Percentiles rank a stretch among this genome's conserved stretches.
These are phyloP conservation scores for Disparrhopalites patrizii DNA, from an alignment of 2,888 invertebrate genomes.

Conservation along the genomic window DNA sequence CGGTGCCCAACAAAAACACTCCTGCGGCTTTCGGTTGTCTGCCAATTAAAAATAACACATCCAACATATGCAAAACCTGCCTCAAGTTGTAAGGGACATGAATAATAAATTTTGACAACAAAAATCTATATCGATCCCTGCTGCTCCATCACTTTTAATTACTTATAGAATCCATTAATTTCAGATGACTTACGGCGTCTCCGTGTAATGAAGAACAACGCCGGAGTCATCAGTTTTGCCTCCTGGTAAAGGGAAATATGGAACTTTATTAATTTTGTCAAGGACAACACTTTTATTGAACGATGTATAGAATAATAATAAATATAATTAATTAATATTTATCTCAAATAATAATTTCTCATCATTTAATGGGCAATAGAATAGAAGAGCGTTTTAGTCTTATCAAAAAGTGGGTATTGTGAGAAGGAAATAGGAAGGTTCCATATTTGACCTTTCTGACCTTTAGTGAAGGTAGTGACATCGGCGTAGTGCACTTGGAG, in stretches of 20 bases:
- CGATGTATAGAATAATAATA: neutral
- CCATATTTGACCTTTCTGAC: neutral
- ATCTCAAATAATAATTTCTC: too few relatives aligned
- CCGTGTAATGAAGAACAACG: constrained; percentile 72
- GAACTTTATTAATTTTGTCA: constrained; percentile 3
- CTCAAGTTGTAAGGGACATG: neutral
- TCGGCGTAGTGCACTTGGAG: constrained; percentile 87
- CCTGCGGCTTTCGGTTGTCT: constrained; percentile 85
- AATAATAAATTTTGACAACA: neutral
- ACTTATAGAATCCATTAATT: neutral
- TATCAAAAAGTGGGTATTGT: too few relatives aligned
- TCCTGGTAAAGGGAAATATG: constrained; percentile 63
- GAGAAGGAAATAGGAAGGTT: too few relatives aligned
- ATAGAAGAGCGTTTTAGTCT: too few relatives aligned
- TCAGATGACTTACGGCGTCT: constrained; percentile 59
- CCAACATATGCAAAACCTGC: neutral
- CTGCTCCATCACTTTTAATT: neutral
- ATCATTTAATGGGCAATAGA: too few relatives aligned
- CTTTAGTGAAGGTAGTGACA: constrained; percentile 49
- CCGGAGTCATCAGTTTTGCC: constrained; percentile 80
- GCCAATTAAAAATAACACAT: constrained; percentile 48
- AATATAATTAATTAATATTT: neutral
- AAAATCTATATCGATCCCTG: neutral
- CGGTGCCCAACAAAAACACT: constrained; percentile 82
- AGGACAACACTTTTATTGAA: neutral